Evolutionary conservation across 2,113 vertebrate species (phyloP).

Genomic region (Ia io): DNA sequence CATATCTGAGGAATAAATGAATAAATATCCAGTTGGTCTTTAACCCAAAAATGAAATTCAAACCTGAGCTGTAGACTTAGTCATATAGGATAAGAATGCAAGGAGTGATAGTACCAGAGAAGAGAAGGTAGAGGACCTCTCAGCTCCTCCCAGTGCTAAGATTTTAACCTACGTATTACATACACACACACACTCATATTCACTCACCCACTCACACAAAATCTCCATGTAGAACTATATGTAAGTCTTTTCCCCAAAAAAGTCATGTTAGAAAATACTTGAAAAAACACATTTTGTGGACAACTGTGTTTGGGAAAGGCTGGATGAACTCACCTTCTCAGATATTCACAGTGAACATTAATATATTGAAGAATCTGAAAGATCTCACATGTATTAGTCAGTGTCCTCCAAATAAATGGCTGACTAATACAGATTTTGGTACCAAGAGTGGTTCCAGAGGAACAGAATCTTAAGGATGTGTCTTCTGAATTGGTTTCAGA

Average conservation of each 20-base stretch:
- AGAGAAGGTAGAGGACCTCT: neutral
- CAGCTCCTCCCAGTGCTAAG: neutral
- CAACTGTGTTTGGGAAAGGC: neutral
- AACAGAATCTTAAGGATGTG: neutral
- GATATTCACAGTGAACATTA: neutral
- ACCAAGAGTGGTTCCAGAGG: neutral
- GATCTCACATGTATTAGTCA: neutral
- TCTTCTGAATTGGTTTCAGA: neutral
- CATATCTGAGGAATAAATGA: neutral
- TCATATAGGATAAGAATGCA: neutral
- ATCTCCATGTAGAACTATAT: neutral
- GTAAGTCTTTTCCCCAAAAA: neutral
- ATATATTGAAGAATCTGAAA: neutral
- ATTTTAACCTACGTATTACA: neutral
- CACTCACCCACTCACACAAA: neutral
- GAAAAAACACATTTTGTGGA: constrained; percentile 18
- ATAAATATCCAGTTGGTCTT: neutral
- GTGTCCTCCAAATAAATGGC: neutral
- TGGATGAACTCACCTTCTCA: neutral
- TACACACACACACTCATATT: neutral
- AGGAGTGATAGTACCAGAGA: neutral
- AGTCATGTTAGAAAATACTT: neutral
- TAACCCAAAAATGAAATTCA: neutral
- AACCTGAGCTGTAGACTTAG: neutral
- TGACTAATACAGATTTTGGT: neutral